phyloP scores from a whole-genome alignment of 2,113 vertebrate species.

The Vidua macroura region DNA sequence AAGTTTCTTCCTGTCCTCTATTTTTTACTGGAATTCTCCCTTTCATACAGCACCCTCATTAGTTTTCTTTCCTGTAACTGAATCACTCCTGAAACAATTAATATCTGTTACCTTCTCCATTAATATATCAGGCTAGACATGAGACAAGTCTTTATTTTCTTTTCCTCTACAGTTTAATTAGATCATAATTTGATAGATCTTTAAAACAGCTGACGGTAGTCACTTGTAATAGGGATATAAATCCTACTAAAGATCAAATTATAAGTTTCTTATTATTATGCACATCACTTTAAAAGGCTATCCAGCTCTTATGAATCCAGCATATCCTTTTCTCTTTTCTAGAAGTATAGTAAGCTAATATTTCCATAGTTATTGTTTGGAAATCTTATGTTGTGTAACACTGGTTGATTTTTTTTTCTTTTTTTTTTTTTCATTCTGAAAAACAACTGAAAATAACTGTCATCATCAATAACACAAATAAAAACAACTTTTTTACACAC shows the following conservation, averaged over 20 bases:
- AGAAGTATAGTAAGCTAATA: not conserved
- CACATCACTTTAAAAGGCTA: slow-evolving; percentile 40
- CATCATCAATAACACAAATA: not conserved
- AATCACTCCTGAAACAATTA: slow-evolving; percentile 42
- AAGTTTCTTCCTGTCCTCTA: slow-evolving; percentile 38
- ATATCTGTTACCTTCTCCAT: not conserved
- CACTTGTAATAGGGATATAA: slow-evolving; percentile 48
- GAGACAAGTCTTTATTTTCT: slow-evolving; percentile 57
- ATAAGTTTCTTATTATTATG: not conserved
- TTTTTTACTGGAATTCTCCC: slow-evolving; percentile 1
- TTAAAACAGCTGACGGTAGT: slow-evolving; percentile 32
- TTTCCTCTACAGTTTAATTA: slow-evolving; percentile 45
- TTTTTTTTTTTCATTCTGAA: not conserved
- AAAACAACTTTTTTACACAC: not conserved
- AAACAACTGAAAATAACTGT: not conserved
- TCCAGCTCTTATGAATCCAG: not conserved
- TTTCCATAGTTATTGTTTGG: not conserved
- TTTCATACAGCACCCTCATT: not conserved
- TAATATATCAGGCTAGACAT: slow-evolving; percentile 46
- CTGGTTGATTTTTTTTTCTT: not conserved
- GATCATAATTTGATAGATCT: slow-evolving; percentile 14
- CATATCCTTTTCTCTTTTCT: not conserved
- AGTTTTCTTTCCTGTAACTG: slow-evolving; percentile 41
- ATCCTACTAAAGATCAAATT: slow-evolving; percentile 49
- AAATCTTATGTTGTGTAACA: not conserved